Percentiles rank a stretch among this genome's conserved stretches.
These are phyloP conservation scores for Salvelinus namaycush DNA, from an alignment of 2,113 vertebrate species.

Conservation along the genomic window DNA sequence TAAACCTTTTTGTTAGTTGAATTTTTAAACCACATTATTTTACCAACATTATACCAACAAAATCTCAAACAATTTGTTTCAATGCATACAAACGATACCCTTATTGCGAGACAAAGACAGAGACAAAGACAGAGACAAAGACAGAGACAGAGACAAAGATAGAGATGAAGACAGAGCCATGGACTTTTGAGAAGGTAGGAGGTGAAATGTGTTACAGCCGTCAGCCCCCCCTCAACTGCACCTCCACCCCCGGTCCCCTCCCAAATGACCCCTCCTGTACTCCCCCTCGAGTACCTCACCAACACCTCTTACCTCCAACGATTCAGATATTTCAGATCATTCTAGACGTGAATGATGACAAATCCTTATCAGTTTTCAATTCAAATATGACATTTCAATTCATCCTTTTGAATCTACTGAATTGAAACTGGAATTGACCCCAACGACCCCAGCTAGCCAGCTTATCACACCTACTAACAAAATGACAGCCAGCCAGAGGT, in stretches of 20 bases:
- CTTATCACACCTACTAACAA: neutral
- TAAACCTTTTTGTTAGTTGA: neutral
- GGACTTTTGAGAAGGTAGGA: neutral
- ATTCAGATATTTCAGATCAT: too few relatives aligned
- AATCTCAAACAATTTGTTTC: neutral
- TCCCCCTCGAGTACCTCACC: too few relatives aligned
- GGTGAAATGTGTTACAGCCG: conserved; percentile 1
- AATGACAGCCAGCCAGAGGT: conserved; percentile 1
- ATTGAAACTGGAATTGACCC: too few relatives aligned
- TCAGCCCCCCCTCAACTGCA: neutral
- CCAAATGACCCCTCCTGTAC: too few relatives aligned
- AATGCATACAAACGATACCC: neutral
- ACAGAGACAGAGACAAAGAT: neutral
- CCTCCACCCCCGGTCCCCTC: neutral
- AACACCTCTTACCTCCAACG: too few relatives aligned
- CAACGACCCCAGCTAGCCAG: neutral
- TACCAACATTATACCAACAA: neutral
- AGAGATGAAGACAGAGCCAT: neutral
- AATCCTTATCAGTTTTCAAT: neutral
- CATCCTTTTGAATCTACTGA: too few relatives aligned
- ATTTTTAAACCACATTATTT: neutral
- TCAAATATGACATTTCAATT: too few relatives aligned
- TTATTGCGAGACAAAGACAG: neutral
- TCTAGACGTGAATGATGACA: neutral
- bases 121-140: neutral